Percentiles rank a stretch among this genome's conserved stretches.
phyloP scores from a whole-genome alignment of 2,113 vertebrate species.

The Brachionichthys hirsutus region DNA sequence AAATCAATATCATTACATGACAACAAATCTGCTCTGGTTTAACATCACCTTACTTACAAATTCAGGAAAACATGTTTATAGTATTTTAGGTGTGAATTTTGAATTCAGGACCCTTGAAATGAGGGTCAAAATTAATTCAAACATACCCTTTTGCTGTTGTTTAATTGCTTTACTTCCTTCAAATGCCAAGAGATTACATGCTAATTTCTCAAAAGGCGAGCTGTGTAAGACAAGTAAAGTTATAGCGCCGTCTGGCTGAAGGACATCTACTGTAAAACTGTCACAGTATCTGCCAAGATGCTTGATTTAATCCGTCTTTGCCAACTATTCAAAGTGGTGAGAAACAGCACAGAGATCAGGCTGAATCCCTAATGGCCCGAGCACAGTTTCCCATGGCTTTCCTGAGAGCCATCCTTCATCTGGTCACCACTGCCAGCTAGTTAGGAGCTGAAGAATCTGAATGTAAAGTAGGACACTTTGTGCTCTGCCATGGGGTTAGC shows the following conservation, averaged over 20 bases:
- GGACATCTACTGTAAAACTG: slow-evolving; percentile 28
- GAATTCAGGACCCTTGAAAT: too few relatives aligned
- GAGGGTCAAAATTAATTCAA: too few relatives aligned
- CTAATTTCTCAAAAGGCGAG: slow-evolving; percentile 52
- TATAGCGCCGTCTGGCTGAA: slow-evolving; percentile 19
- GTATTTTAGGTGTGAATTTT: too few relatives aligned
- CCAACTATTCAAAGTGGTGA: slow-evolving; percentile 22
- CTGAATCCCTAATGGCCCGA: background rate
- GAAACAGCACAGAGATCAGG: background rate
- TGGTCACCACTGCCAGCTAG: background rate
- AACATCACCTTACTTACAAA: too few relatives aligned
- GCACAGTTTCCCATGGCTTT: background rate
- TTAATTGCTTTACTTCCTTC: slow-evolving; percentile 46
- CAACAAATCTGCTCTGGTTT: too few relatives aligned
- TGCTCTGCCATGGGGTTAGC: slow-evolving; percentile 5
- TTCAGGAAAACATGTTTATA: too few relatives aligned
- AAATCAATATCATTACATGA: too few relatives aligned
- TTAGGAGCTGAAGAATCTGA: slow-evolving; percentile 18
- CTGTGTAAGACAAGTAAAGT: slow-evolving; percentile 40
- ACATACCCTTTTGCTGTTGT: slow-evolving; percentile 8
- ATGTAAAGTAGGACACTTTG: slow-evolving; percentile 12
- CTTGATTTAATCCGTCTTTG: slow-evolving; percentile 24
- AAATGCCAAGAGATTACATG: slow-evolving; percentile 51
- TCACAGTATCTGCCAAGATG: slow-evolving; percentile 26
- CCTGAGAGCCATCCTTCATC: slow-evolving; percentile 19